Evolutionary conservation across 92 coral and sea anemone species (phyloP).

Genomic region (Meandrina meandrites): DNA sequence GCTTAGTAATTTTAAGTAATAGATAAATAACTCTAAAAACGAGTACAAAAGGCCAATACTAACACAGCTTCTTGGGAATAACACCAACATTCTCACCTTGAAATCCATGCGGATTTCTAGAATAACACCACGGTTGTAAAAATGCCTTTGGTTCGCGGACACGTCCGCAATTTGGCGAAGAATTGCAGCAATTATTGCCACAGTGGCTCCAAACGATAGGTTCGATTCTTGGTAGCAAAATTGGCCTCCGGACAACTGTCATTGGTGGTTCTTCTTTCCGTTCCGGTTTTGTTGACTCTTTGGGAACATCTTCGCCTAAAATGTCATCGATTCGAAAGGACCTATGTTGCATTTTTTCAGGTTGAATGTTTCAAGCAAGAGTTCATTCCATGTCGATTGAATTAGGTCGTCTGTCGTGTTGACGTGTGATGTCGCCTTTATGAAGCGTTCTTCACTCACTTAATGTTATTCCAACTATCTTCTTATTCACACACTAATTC

Average conservation of each 20-base stretch:
- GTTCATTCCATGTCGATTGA: background rate
- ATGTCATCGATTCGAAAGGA: conserved; percentile 79
- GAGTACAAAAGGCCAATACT: background rate
- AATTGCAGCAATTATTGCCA: conserved; percentile 47
- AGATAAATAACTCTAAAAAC: too few species aligned
- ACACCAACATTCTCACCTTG: conserved; percentile 59
- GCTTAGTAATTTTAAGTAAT: too few species aligned
- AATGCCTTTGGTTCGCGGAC: conserved; percentile 50
- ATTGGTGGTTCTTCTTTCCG: conserved; percentile 33
- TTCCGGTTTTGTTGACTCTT: conserved; percentile 40
- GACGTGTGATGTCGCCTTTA: conserved; percentile 30
- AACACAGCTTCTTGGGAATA: background rate
- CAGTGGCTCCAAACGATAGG: conserved; percentile 60
- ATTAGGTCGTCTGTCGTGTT: conserved; percentile 23
- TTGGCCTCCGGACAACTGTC: conserved; percentile 68
- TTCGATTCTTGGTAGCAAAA: conserved; percentile 78
- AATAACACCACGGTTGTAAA: conserved; percentile 65
- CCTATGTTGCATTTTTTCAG: conserved; percentile 68
- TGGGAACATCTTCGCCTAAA: conserved; percentile 57
- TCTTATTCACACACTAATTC: conserved; percentile 90
- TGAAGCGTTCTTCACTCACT: conserved; percentile 31
- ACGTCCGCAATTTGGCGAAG: conserved; percentile 49
- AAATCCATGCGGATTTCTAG: conserved; percentile 58
- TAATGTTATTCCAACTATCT: conserved; percentile 49
- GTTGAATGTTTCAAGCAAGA: background rate